Conservation (phyloP, 2,888 invertebrate species). For the Notodonta dromedarius region DNA sequence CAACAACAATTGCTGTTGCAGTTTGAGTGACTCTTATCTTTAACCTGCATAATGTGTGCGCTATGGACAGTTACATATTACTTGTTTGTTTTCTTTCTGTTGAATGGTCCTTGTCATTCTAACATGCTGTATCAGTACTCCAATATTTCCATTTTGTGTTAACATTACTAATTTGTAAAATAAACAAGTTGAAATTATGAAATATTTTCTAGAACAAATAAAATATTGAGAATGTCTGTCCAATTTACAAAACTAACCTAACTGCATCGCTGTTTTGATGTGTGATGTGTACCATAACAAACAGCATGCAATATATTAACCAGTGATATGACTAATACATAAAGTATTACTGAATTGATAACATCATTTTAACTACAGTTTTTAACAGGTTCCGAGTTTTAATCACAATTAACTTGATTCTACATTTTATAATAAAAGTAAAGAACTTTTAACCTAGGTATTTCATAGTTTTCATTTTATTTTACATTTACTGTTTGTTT, state of each 20-base stretch:
- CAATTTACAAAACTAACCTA: conserved; percentile 34
- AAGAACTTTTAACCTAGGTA: conserved; percentile 3
- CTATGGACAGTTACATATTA: conserved; percentile 69
- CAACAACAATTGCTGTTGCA: conserved; percentile 74
- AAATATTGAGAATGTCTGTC: neutral
- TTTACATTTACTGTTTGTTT: neutral
- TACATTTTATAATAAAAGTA: conserved; percentile 3
- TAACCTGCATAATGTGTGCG: conserved; percentile 83
- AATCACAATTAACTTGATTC: conserved; percentile 7
- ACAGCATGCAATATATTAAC: conserved; percentile 23
- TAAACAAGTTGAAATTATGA: neutral
- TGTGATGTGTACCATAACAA: conserved; percentile 35
- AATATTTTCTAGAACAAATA: neutral
- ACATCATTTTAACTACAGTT: conserved; percentile 10
- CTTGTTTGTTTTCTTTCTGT: conserved; percentile 71
- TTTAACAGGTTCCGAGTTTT: conserved; percentile 5
- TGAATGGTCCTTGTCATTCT: conserved; percentile 84
- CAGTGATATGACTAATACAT: conserved; percentile 18
- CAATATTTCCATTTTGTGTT: conserved; percentile 34
- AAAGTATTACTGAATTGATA: conserved; percentile 15
- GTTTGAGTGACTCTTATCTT: conserved; percentile 71
- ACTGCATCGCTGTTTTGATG: conserved; percentile 33
- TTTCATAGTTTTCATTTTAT: conserved; percentile 1
- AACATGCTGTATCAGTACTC: conserved; percentile 60
- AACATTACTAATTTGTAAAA: conserved; percentile 48